A percentile compares a stretch with the other conserved stretches of the same genome.
These are phyloP conservation scores for Mercenaria mercenaria DNA, from an alignment of 1,140 invertebrate genomes.

Conservation along the genomic window DNA sequence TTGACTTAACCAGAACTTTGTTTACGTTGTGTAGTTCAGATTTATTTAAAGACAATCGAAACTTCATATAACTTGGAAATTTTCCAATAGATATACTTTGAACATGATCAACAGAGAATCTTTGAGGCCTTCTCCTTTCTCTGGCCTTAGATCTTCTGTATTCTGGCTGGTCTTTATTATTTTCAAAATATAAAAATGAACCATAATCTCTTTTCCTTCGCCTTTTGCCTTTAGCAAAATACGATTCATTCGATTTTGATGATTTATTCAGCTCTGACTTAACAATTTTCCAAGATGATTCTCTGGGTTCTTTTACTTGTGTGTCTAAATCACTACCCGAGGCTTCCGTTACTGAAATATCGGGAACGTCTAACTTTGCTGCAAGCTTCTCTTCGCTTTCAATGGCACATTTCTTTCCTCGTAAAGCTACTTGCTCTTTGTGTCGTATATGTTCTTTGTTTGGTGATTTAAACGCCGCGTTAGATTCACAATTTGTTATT, in stretches of 20 bases:
- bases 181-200: slow-evolving; percentile 69
- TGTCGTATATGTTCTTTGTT: neutral
- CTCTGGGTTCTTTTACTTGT: neutral
- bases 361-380: neutral
- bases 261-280: slow-evolving; percentile 5
- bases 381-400: neutral
- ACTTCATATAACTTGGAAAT: slow-evolving; percentile 24
- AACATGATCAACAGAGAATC: slow-evolving; percentile 35
- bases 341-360: neutral
- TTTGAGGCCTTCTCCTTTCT: neutral
- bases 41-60: slow-evolving; percentile 29
- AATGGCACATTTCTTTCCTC: neutral
- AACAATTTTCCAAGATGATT: neutral
- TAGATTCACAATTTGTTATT: neutral
- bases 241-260: neutral
- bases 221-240: slow-evolving; percentile 40
- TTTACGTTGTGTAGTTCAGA: slow-evolving; percentile 12
- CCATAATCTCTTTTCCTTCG: slow-evolving; percentile 63
- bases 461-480: neutral
- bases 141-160: neutral
- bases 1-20: slow-evolving; percentile 39
- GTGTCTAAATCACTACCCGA: neutral
- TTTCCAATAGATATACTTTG: slow-evolving; percentile 42
- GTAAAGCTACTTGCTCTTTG: neutral
- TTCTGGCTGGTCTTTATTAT: neutral